Evolutionary conservation across 2,888 invertebrate species (phyloP).

Genomic region (Charanyca ferruginea): DNA sequence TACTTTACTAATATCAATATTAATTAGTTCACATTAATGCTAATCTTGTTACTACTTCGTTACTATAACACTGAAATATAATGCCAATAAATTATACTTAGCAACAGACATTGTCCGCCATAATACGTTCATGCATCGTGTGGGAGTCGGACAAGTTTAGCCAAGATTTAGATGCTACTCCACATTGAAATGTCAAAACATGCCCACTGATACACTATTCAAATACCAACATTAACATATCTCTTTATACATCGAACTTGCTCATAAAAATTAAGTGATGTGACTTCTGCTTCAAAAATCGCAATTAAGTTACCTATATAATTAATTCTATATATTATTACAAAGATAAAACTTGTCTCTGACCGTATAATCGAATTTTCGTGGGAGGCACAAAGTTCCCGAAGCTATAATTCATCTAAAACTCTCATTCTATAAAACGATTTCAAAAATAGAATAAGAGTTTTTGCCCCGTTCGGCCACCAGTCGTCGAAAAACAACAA

Average conservation of each 20-base stretch:
- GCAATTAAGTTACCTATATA: slow-evolving; percentile 54
- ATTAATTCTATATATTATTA: slow-evolving; percentile 50
- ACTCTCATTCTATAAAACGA: slow-evolving; percentile 61
- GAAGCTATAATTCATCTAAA: slow-evolving; percentile 64
- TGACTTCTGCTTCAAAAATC: slow-evolving; percentile 50
- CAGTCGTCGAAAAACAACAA: slow-evolving; percentile 87
- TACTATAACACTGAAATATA: slow-evolving; percentile 64
- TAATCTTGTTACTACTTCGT: slow-evolving; percentile 57
- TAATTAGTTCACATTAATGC: slow-evolving; percentile 57
- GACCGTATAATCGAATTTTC: slow-evolving; percentile 57
- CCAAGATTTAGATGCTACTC: slow-evolving; percentile 77
- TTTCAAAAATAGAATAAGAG: slow-evolving; percentile 66
- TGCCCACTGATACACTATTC: slow-evolving; percentile 64
- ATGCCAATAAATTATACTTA: slow-evolving; percentile 72
- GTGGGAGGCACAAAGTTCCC: slow-evolving; percentile 62
- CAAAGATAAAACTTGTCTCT: slow-evolving; percentile 59
- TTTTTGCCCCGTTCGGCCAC: slow-evolving; percentile 78
- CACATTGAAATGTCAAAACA: slow-evolving; percentile 77
- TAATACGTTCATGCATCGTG: slow-evolving; percentile 68
- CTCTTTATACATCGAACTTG: slow-evolving; percentile 52
- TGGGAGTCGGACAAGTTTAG: slow-evolving; percentile 71
- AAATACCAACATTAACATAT: slow-evolving; percentile 67
- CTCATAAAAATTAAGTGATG: slow-evolving; percentile 53
- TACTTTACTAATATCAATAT: slow-evolving; percentile 53
- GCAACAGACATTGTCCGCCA: slow-evolving; percentile 66